These are phyloP conservation scores for Schizaphis graminum DNA, from an alignment of 2,888 invertebrate genomes.

Conservation along the genomic window DNA sequence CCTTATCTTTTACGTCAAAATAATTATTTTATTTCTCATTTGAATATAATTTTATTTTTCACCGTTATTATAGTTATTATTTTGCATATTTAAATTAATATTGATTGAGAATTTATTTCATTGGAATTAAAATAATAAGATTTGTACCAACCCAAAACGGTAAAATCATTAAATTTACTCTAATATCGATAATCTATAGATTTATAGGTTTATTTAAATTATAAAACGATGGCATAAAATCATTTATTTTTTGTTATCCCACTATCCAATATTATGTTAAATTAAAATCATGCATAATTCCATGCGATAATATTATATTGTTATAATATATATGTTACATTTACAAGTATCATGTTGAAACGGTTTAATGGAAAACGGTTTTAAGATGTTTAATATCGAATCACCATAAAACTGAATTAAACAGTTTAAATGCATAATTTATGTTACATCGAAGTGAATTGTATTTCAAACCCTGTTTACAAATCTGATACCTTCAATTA, in stretches of 20 bases:
- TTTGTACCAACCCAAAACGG: not conserved
- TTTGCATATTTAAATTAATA: not conserved
- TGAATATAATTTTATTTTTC: not conserved
- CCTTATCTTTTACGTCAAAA: not conserved
- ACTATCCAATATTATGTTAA: not conserved
- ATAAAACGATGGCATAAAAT: not conserved
- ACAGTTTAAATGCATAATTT: not conserved
- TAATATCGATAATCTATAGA: not conserved
- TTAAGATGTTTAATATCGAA: not conserved
- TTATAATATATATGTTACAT: not conserved
- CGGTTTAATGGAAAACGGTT: not conserved
- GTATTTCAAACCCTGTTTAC: not conserved
- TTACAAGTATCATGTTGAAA: not conserved
- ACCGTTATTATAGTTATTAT: not conserved
- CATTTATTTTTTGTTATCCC: not conserved
- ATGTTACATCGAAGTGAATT: not conserved
- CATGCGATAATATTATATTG: not conserved
- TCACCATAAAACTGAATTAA: constrained; percentile 28
- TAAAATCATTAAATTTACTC: not conserved
- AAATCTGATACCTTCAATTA: not conserved
- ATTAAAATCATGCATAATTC: constrained; percentile 24
- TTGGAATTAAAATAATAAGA: not conserved
- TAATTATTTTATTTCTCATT: not conserved
- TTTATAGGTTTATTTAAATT: not conserved
- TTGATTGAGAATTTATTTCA: not conserved